Conservation (phyloP, 1,140 invertebrate species). For the Hesperophylax magnus region DNA sequence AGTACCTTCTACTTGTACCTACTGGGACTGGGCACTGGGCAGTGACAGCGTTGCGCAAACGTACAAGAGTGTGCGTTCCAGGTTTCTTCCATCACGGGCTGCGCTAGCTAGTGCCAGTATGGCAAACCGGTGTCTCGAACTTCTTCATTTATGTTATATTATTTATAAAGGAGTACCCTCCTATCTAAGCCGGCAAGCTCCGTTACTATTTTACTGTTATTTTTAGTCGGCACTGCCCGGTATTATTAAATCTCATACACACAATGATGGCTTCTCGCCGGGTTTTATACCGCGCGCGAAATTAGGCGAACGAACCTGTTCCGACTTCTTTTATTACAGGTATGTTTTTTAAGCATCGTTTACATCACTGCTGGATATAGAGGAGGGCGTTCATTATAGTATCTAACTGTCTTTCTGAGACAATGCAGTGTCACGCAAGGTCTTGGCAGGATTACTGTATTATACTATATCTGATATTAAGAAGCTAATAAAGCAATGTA, state of each 20-base stretch:
- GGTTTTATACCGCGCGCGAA: neutral
- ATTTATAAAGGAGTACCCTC: slow-evolving; percentile 22
- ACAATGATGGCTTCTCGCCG: slow-evolving; percentile 7
- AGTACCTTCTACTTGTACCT: too few relatives aligned
- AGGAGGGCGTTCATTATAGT: neutral
- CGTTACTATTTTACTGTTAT: slow-evolving; percentile 31
- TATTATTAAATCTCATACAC: neutral
- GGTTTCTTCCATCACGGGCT: neutral
- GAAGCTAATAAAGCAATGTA: too few relatives aligned
- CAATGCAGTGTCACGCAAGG: too few relatives aligned
- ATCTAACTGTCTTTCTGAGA: neutral
- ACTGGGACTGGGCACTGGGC: too few relatives aligned
- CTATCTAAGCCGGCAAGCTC: slow-evolving; percentile 11
- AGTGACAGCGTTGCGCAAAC: slow-evolving; percentile 18
- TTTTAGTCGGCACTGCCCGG: neutral
- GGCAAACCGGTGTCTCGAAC: slow-evolving; percentile 33
- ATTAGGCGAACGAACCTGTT: slow-evolving; percentile 23
- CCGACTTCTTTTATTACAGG: slow-evolving; percentile 1
- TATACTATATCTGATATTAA: too few relatives aligned
- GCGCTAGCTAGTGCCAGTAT: neutral
- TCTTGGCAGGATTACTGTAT: too few relatives aligned
- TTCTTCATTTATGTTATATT: slow-evolving; percentile 10
- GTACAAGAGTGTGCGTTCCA: slow-evolving; percentile 5
- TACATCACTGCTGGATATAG: slow-evolving; percentile 21
- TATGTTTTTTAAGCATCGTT: neutral